A percentile compares a stretch with the other conserved stretches of the same genome.
These are phyloP conservation scores for Scytalopus superciliaris DNA, from an alignment of 2,113 vertebrate genomes.

Conservation along the genomic window DNA sequence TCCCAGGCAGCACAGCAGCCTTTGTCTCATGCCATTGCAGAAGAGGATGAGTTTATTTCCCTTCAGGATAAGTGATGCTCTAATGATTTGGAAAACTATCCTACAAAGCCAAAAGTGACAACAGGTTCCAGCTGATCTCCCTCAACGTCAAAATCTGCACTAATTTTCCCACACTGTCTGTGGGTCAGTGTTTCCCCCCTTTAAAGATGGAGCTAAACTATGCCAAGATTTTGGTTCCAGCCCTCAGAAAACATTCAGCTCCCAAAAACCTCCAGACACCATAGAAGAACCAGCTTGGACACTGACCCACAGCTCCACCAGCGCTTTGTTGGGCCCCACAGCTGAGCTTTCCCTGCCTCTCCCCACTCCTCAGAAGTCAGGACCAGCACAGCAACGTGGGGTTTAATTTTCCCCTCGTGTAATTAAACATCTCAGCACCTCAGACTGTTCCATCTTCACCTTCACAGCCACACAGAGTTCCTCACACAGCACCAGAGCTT, in stretches of 20 bases:
- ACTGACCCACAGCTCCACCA: neutral
- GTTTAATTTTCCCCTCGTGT: neutral
- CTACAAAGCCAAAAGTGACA: neutral
- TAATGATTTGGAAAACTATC: neutral
- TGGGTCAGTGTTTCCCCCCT: neutral
- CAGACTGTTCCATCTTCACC: neutral
- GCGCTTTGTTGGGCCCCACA: neutral
- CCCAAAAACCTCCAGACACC: neutral
- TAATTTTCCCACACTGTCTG: neutral
- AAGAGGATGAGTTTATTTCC: neutral
- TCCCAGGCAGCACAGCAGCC: neutral
- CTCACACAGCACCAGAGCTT: neutral
- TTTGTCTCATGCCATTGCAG: neutral
- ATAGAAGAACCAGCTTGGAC: accelerated
- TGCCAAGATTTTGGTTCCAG: neutral
- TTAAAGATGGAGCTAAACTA: neutral
- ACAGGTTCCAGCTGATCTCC: neutral
- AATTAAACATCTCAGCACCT: neutral
- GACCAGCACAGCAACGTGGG: accelerated
- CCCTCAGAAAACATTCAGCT: neutral
- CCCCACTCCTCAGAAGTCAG: neutral
- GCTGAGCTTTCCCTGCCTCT: neutral
- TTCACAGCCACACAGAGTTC: neutral
- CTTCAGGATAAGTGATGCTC: neutral
- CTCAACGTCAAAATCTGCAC: neutral